Evolutionary conservation across 2,113 vertebrate species (phyloP), one percentile per base, ranked within the genome.

Genomic region (Setophaga coronata): DNA sequence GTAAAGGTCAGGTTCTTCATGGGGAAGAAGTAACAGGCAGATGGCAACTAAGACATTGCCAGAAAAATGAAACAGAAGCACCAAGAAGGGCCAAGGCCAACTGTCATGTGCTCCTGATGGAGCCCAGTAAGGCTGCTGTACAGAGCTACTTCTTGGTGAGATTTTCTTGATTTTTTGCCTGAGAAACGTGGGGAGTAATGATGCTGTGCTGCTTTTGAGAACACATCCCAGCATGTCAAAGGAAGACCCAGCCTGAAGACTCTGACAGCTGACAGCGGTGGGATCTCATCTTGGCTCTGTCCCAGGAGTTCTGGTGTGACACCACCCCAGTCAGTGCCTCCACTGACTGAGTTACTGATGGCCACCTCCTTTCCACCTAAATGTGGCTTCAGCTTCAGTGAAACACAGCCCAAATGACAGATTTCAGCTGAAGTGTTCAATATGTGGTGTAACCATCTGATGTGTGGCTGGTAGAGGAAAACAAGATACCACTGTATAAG

Each of bases 1-100:
- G 28, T 76, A 95, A 95, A 96, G 90, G 92, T 93, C 92, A 81
- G 20, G 54, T 76, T 91, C 87, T 95, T 94, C 90, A n/a, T 1
- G 4, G 91, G 93, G 77, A 84, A 93, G 91, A 76, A 93, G 62
- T 88, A 82, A 61, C 45, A 91, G 87, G 78, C 94, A 97, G 96
- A 96, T 96, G 95, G 94, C 71, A 73, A 79, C 18, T 53, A 43
- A 91, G 42, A 36, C 21, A 40, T 34, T 88, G 94, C 90, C 93
- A 94, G 20, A 83, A 47, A 62, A 81, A 71, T 2, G 25, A 54
- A 86, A 51, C 23, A 74, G 42, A 64, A 74, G 17, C 53, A 77
- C 62, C 57, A 23, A 48, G 61, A 65, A 79, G 17, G n/a, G 25
- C 60, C 47, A 71, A 56, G 72, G 38, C 69, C 85, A 82, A 40